Conservation (phyloP, 2,113 vertebrate genomes). For the Canis aureus region DNA sequence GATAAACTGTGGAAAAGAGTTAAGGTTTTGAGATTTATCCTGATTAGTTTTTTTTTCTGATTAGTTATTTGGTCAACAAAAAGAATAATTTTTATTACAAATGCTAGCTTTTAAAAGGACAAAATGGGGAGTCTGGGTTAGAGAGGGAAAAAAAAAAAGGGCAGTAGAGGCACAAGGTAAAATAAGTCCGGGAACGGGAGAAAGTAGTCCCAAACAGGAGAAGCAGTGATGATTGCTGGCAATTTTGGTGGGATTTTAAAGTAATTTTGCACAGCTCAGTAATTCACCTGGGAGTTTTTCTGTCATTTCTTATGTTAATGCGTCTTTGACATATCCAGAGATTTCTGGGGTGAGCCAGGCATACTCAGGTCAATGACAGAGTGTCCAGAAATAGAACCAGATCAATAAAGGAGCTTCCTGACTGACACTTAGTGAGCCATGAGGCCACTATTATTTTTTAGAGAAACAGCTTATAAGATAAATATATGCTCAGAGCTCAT, state of each 20-base stretch:
- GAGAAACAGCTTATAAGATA: background rate
- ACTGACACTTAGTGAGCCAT: background rate
- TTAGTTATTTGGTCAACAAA: background rate
- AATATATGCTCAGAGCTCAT: background rate
- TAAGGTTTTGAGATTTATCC: background rate
- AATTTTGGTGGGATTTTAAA: conserved; percentile 4
- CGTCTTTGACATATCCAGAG: background rate
- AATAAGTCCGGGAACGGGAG: background rate
- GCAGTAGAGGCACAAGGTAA: background rate
- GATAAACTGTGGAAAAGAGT: background rate
- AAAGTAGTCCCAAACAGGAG: background rate
- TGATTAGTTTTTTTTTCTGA: background rate
- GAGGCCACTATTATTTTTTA: background rate
- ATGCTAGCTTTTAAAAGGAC: background rate
- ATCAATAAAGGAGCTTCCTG: conserved; percentile 19
- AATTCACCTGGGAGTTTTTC: background rate
- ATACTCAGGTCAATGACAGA: background rate
- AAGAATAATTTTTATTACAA: background rate
- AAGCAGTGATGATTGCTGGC: background rate
- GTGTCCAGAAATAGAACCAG: conserved; percentile 27
- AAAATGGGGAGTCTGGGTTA: background rate
- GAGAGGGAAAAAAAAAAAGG: background rate
- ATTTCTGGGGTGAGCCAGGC: background rate
- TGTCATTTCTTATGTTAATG: background rate
- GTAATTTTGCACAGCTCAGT: background rate